Conservation (phyloP, 23 tunicate species). For the Oikopleura vanhoeffeni region DNA sequence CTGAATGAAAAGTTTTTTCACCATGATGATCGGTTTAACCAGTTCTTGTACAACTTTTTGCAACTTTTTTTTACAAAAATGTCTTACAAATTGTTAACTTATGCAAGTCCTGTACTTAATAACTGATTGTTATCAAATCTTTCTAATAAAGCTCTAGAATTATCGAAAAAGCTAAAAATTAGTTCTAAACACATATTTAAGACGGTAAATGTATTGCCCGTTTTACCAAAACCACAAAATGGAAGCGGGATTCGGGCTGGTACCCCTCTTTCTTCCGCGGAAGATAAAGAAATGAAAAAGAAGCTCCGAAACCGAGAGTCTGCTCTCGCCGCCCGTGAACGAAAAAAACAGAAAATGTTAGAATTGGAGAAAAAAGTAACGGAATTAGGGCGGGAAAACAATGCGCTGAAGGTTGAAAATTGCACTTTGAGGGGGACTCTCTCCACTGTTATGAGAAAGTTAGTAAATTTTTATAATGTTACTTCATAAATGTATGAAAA, state of each 20-base stretch:
- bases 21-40: too few species aligned
- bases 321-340: conserved; percentile 8
- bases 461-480: too few species aligned
- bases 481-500: too few species aligned
- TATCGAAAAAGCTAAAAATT: too few species aligned
- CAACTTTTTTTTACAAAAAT: too few species aligned
- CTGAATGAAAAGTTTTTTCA: too few species aligned
- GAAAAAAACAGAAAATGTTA: conserved; percentile 1
- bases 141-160: too few species aligned
- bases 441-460: not conserved
- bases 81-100: too few species aligned
- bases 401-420: not conserved
- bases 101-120: too few species aligned
- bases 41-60: too few species aligned
- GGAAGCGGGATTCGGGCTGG: not conserved
- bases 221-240: conserved; percentile 8
- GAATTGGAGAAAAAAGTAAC: not conserved
- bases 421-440: conserved; percentile 9
- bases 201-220: not conserved
- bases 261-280: not conserved
- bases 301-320: conserved; percentile 5
- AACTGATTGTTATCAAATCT: too few species aligned
- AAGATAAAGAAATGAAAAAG: conserved; percentile 7
- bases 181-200: too few species aligned
- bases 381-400: not conserved